Evolutionary conservation across 2,888 invertebrate genomes (phyloP), one percentile per base, ranked within the genome.

Genomic region (Lasioglossum oenotherae): DNA sequence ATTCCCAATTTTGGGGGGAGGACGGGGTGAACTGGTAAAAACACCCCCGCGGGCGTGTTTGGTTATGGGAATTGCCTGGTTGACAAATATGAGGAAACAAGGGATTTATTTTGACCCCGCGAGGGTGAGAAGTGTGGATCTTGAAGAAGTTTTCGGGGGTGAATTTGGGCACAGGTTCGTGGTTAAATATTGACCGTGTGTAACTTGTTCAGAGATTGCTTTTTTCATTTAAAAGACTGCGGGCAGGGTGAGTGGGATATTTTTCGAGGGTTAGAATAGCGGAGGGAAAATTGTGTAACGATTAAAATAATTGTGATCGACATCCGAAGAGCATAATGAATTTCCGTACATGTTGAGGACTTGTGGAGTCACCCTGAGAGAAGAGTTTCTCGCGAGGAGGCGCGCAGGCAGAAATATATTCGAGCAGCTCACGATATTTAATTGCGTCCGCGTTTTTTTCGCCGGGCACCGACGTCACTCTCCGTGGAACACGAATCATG

Each of bases 401-500:
- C 14, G 8, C 19, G 6, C 72, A 31, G 73, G 19, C 73, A 23
- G 23, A 49, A 64, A 71, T 67, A 69, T 49, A 53, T 53, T 78
- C 60, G 27, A 38, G 23, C 69, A n/a, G 38, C 41, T 46, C 31
- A 38, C 38, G 67, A 4, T 41, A 38, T n/a, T 69, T 69, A 69
- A 69, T 19, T 31, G 41, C 69, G 16, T 44, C 57, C 27, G 69
- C 23, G 38, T 69, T 27, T 44, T 44, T 41, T 35, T 67, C 23
- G 35, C 31, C 41, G 38, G 27, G 80, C 74, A 91, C 90, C 90
- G 91, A 89, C 53, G 77, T 69, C 77, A 41, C 44, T 27, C 41
- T 77, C 46, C 74, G 72, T 84, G 80, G 88, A 87, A 89, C 89
- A 89, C 87, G 89, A 92, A 91, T 90, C 90, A 80, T 79, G 87